Percentiles rank a stretch among this genome's conserved stretches.
Evolutionary conservation across 1,140 invertebrate species (phyloP).

Genomic region (Scaptomyza pallida): DNA sequence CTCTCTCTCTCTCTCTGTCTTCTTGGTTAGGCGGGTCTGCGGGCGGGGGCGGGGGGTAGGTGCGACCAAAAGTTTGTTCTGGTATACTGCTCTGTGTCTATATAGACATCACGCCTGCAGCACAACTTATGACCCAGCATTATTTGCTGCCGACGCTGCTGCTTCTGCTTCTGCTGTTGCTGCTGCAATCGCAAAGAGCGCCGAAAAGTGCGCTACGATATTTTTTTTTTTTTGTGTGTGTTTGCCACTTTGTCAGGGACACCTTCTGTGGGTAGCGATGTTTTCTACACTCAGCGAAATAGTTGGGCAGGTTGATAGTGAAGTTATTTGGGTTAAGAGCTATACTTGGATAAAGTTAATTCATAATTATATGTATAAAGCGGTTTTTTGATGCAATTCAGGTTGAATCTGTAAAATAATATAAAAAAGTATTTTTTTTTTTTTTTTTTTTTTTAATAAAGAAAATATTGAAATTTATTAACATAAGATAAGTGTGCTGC

Average conservation of each 20-base stretch:
- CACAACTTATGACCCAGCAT: slow-evolving; percentile 55
- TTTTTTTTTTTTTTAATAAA: too few relatives aligned
- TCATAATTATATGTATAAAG: too few relatives aligned
- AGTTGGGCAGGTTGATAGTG: background rate
- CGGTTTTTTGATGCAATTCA: too few relatives aligned
- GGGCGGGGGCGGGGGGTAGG: too few relatives aligned
- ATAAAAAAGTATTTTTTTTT: too few relatives aligned
- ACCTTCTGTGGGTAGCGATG: background rate
- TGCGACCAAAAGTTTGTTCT: slow-evolving; percentile 6
- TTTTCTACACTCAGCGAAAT: background rate
- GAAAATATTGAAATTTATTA: too few relatives aligned
- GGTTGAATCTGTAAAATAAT: too few relatives aligned
- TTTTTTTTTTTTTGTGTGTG: too few relatives aligned
- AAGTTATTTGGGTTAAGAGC: too few relatives aligned
- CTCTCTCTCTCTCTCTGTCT: background rate
- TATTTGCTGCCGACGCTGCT: slow-evolving; percentile 21
- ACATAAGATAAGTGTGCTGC: too few relatives aligned
- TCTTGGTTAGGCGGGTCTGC: background rate
- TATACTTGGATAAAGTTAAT: too few relatives aligned
- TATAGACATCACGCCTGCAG: slow-evolving; percentile 53
- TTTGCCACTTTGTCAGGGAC: slow-evolving; percentile 54
- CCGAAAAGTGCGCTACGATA: slow-evolving; percentile 38
- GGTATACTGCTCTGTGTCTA: slow-evolving; percentile 18
- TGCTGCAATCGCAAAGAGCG: slow-evolving; percentile 28
- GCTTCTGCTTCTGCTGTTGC: too few relatives aligned